These are phyloP conservation scores for Oeneis ivallda DNA, from an alignment of 2,888 invertebrate species.

Conservation along the genomic window DNA sequence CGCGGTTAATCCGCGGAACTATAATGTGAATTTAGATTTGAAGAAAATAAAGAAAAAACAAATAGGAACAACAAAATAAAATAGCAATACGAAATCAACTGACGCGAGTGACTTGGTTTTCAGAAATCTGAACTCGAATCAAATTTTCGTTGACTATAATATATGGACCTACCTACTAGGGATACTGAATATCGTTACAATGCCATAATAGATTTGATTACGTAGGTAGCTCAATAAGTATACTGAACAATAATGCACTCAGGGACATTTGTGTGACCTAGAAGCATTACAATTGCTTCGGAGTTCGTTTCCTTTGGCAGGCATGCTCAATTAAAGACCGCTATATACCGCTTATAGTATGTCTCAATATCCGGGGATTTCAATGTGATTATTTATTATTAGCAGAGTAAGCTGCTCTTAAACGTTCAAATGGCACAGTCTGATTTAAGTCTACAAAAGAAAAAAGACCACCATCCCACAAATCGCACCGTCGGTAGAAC, in stretches of 20 bases:
- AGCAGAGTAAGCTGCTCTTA: too few relatives aligned
- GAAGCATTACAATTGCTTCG: conserved; percentile 25
- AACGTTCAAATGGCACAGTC: too few relatives aligned
- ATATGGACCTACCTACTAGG: neutral
- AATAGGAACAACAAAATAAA: too few relatives aligned
- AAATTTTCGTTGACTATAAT: neutral
- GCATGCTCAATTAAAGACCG: conserved; percentile 3
- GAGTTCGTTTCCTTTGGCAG: conserved; percentile 16
- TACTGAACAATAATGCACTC: conserved; percentile 29
- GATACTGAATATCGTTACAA: neutral
- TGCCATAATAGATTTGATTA: conserved; percentile 13
- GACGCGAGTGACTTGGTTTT: too few relatives aligned
- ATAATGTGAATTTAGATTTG: too few relatives aligned
- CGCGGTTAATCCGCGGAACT: too few relatives aligned
- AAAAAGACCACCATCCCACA: too few relatives aligned
- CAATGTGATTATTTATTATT: neutral
- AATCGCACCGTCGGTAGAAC: too few relatives aligned
- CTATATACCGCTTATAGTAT: conserved; percentile 2
- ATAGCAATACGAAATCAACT: too few relatives aligned
- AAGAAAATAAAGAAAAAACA: too few relatives aligned
- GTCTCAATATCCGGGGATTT: too few relatives aligned
- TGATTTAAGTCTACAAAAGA: too few relatives aligned
- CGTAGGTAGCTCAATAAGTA: conserved; percentile 8
- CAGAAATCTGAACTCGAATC: neutral
- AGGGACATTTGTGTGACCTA: conserved; percentile 34